phyloP scores from a whole-genome alignment of 2,113 vertebrate genomes.

The Acrocephalus kingi region DNA sequence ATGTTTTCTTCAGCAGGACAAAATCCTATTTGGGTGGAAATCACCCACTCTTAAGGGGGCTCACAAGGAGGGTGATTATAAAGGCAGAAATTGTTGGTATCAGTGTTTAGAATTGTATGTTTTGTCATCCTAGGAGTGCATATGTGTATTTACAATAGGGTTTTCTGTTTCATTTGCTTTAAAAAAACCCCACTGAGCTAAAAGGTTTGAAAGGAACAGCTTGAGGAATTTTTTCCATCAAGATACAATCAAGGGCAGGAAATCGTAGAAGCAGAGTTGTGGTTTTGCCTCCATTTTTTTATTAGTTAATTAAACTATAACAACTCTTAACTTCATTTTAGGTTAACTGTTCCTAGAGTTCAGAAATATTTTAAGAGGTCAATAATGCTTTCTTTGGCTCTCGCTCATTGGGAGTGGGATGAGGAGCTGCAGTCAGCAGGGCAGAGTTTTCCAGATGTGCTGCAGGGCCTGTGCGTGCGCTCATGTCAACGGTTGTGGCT shows the following conservation, averaged over 20 bases:
- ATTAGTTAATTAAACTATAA: slow-evolving; percentile 53
- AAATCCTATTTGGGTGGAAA: not conserved
- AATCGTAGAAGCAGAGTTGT: slow-evolving; percentile 20
- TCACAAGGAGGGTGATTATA: not conserved
- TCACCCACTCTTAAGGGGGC: not conserved
- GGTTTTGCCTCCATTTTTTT: slow-evolving; percentile 11
- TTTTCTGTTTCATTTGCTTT: slow-evolving; percentile 36
- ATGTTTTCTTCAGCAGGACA: not conserved
- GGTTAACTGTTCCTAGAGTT: slow-evolving; percentile 33
- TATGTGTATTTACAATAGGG: not conserved
- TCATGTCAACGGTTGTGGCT: not conserved
- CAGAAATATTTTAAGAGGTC: slow-evolving; percentile 19
- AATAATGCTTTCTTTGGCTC: slow-evolving; percentile 22
- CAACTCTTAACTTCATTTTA: slow-evolving; percentile 40
- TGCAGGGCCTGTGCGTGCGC: not conserved
- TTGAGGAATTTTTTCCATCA: slow-evolving; percentile 39
- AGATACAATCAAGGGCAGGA: slow-evolving; percentile 58
- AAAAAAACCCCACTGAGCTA: not conserved
- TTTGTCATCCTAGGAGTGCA: not conserved
- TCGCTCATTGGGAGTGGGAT: not conserved
- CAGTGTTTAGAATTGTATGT: not conserved
- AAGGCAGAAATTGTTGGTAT: not conserved
- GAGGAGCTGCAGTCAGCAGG: not conserved
- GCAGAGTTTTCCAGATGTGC: slow-evolving; percentile 17
- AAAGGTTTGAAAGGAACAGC: slow-evolving; percentile 14